phyloP scores from a whole-genome alignment of 2,888 invertebrate species.

The Drosophila austrosaltans region DNA sequence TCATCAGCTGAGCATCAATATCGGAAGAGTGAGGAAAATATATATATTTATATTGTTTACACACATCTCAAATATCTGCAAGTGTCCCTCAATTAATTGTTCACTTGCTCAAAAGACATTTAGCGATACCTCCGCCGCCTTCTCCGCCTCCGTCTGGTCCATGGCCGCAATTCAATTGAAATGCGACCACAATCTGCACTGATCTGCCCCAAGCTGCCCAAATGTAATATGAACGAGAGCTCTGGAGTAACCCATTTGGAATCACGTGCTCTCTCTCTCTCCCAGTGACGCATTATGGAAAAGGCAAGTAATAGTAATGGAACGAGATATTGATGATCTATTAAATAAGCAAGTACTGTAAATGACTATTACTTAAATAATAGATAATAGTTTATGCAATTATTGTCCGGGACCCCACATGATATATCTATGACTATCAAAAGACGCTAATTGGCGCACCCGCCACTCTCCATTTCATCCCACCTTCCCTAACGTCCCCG shows the following conservation, averaged over 20 bases:
- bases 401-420: slow-evolving; percentile 33
- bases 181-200: slow-evolving; percentile 57
- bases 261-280: not conserved
- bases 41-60: not conserved
- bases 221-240: not conserved
- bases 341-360: not conserved
- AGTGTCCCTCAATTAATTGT: slow-evolving; percentile 44
- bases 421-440: slow-evolving; percentile 25
- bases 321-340: not conserved
- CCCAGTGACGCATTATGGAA: not conserved
- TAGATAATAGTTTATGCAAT: slow-evolving; percentile 34
- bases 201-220: slow-evolving; percentile 57
- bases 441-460: slow-evolving; percentile 23
- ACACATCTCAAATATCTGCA: not conserved
- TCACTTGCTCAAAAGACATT: slow-evolving; percentile 56
- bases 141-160: not conserved
- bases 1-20: too few species aligned
- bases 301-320: not conserved
- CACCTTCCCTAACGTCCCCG: too few species aligned
- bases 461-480: too few species aligned
- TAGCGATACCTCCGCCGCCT: slow-evolving; percentile 40
- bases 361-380: slow-evolving; percentile 11
- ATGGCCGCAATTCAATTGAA: slow-evolving; percentile 42
- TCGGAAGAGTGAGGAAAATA: too few species aligned
- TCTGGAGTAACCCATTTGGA: slow-evolving; percentile 22